These are phyloP conservation scores for Neria commutata DNA, from an alignment of 2,888 invertebrate species.

Conservation along the genomic window DNA sequence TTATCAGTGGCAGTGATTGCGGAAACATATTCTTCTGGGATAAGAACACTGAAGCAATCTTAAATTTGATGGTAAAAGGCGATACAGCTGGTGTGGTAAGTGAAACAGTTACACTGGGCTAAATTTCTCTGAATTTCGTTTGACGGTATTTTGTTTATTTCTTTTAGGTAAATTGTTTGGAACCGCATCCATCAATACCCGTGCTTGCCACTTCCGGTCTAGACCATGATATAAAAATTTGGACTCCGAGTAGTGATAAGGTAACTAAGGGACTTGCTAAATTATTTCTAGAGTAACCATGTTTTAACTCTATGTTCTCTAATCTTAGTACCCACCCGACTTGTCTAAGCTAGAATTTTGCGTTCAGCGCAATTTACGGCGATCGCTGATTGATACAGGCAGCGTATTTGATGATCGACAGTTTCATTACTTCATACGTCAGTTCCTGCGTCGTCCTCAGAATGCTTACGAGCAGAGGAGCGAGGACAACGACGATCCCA, in stretches of 20 bases:
- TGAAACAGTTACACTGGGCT: slow-evolving; percentile 36
- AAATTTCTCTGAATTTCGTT: slow-evolving; percentile 65
- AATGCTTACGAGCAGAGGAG: slow-evolving; percentile 4
- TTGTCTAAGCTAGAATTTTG: slow-evolving; percentile 47
- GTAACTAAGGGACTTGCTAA: slow-evolving; percentile 32
- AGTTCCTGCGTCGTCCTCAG: slow-evolving; percentile 43
- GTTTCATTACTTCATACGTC: slow-evolving; percentile 54
- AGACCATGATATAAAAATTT: slow-evolving; percentile 91
- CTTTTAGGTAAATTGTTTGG: slow-evolving; percentile 76
- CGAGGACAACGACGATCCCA: slow-evolving; percentile 27
- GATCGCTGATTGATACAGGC: slow-evolving; percentile 32
- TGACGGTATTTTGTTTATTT: background rate
- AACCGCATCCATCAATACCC: slow-evolving; percentile 87
- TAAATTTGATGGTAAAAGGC: slow-evolving; percentile 86
- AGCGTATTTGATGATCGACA: slow-evolving; percentile 48
- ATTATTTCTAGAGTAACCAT: background rate
- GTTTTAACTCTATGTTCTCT: background rate
- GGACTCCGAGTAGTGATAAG: slow-evolving; percentile 70
- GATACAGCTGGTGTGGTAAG: slow-evolving; percentile 82
- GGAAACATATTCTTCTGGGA: slow-evolving; percentile 90
- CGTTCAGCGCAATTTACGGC: slow-evolving; percentile 50
- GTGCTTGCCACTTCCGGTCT: slow-evolving; percentile 86
- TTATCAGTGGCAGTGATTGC: slow-evolving; percentile 94
- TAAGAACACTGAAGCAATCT: slow-evolving; percentile 81
- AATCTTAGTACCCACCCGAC: slow-evolving; percentile 42